Conservation (phyloP, 1,140 invertebrate genomes). For the Drosophila parabipectinata region DNA sequence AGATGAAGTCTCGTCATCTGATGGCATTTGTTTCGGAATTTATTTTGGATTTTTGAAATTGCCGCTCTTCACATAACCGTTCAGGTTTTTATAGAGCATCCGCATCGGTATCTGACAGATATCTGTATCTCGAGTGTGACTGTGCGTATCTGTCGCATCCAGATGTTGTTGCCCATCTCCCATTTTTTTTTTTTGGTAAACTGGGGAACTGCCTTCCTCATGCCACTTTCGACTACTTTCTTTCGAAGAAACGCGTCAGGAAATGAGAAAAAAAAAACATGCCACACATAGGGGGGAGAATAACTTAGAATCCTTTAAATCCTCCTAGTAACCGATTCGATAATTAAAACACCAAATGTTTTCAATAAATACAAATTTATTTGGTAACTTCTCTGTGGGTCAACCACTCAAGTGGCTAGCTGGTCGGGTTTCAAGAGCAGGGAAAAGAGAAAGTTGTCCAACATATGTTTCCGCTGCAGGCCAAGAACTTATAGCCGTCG, state of each 20-base stretch:
- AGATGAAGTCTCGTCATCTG: conserved; percentile 40
- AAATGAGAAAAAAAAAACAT: conserved; percentile 62
- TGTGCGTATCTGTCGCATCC: conserved; percentile 48
- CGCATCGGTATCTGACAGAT: conserved; percentile 1
- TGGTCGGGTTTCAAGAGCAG: neutral
- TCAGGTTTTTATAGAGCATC: conserved; percentile 23
- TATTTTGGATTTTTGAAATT: conserved; percentile 68
- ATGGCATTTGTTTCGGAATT: conserved; percentile 44
- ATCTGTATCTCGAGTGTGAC: neutral
- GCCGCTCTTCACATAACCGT: conserved; percentile 73
- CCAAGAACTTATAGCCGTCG: conserved; percentile 52
- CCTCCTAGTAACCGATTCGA: neutral
- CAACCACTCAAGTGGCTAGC: neutral
- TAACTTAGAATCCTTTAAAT: neutral
- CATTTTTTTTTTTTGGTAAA: conserved; percentile 49
- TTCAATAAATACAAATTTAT: neutral
- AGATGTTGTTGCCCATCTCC: conserved; percentile 74
- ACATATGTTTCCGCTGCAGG: conserved; percentile 36
- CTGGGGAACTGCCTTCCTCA: conserved; percentile 18
- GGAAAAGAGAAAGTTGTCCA: conserved; percentile 40
- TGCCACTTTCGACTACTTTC: conserved; percentile 28
- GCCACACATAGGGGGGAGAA: neutral
- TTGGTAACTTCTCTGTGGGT: neutral
- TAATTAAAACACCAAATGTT: neutral
- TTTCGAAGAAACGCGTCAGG: conserved; percentile 42